phyloP scores from a whole-genome alignment of 2,113 vertebrate species.

The Poecile atricapillus region DNA sequence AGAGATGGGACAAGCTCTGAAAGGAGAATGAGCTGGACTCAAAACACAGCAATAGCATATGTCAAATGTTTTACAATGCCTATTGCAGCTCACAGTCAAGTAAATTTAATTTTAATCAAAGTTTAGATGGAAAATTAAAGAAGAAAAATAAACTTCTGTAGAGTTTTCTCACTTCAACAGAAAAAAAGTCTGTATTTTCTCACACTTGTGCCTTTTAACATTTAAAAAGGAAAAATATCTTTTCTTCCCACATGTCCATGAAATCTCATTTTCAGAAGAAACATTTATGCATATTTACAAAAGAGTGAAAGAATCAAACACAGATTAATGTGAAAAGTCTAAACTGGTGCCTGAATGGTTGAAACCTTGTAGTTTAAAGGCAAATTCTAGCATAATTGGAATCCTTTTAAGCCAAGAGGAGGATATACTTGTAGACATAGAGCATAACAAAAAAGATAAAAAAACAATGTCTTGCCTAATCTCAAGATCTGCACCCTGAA shows the following conservation, averaged over 20 bases:
- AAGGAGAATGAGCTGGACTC: not conserved
- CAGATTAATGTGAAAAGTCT: not conserved
- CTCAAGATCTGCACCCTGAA: constrained; percentile 18
- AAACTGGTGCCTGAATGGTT: not conserved
- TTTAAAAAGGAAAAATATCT: not conserved
- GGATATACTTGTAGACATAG: not conserved
- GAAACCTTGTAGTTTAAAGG: not conserved
- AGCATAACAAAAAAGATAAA: constrained; percentile 25
- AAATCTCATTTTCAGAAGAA: not conserved
- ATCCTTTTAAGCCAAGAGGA: not conserved
- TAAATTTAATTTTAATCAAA: not conserved
- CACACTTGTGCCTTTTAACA: not conserved
- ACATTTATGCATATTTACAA: not conserved
- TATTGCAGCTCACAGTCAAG: not conserved
- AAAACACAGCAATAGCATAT: not conserved
- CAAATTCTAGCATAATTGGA: not conserved
- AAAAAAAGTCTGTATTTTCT: not conserved
- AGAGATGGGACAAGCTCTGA: not conserved
- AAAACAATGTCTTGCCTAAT: not conserved
- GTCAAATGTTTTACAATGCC: not conserved
- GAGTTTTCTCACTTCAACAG: not conserved
- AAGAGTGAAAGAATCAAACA: not conserved
- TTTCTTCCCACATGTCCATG: not conserved
- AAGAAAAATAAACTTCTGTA: not conserved
- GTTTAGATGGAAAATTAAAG: not conserved